Base-by-base conservation (phyloP, 1,140 invertebrate genomes). In the Aradophagus sp. region DNA sequence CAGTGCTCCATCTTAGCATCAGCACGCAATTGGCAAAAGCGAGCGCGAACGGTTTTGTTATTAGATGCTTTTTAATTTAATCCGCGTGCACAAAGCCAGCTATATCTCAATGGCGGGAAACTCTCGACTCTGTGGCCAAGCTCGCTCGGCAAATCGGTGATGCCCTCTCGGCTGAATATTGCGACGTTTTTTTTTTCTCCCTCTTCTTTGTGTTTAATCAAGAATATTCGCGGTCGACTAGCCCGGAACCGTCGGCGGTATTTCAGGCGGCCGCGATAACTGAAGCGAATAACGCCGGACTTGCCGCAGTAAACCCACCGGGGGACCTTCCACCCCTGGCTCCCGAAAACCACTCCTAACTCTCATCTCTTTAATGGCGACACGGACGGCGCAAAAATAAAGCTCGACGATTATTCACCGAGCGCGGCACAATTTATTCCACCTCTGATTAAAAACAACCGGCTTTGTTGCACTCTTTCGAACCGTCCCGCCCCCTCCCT, bases 351-450 rank as follows among this genome's bases (percentile, higher is more conserved):
- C 63, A 73, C 44, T 67, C 53, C 45, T 55, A 45, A 68, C 58
- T 73, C 63, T 73, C 70, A 73, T 73, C 53, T 73, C 70, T 73
- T 65, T 72, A 72, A 72, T 72, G 69, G 69, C 62, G 56, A 72
- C 69, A 50, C 45, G 62, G 23, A 35, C 45, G 50, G 58, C 32
- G 70, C 53, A 67, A 68, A 73, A 73, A 68, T 68, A 73, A 73
- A 73, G 58, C 70, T 63, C 70, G 38, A 67, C 70, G 38, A 62
- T 73, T 66, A 72, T 71, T 63, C 58, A 70, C 29, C 66, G 48
- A 63, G 58, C 66, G 36, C 45, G 52, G 52, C 47, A 35, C 39
- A 70, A 70, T 70, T 70, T 63, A 70, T 70, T 70, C 59, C 53
- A 34, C 45, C 4, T 58, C 58, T 70, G 67, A 63, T 70, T 63